Percentiles rank a stretch among this genome's conserved stretches.
These are phyloP conservation scores for Corythornis vintsioides DNA, from an alignment of 2,113 vertebrate species.

Conservation along the genomic window DNA sequence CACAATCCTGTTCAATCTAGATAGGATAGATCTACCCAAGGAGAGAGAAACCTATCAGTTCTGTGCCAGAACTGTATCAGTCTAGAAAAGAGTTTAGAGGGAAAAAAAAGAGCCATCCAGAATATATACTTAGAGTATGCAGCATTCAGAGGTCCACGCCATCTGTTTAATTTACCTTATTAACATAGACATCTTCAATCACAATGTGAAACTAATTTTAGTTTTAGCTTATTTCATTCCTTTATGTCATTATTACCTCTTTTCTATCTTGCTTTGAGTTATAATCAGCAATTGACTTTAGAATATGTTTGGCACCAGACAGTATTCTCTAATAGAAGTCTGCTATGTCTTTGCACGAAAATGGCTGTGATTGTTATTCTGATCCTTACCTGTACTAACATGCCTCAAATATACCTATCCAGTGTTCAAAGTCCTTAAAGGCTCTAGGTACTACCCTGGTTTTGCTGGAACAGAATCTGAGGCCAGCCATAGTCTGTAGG, in stretches of 20 bases:
- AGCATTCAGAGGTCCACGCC: neutral
- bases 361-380: neutral
- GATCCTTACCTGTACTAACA: neutral
- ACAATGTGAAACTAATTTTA: neutral
- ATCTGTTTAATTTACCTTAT: neutral
- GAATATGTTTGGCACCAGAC: neutral
- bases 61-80: accelerated
- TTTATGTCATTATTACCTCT: neutral
- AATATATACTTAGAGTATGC: neutral
- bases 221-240: neutral
- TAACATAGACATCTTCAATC: neutral
- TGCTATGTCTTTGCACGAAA: neutral
- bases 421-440: neutral
- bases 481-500: neutral
- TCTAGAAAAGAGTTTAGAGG: neutral
- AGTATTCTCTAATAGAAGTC: neutral
- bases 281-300: neutral
- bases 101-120: neutral
- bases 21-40: neutral
- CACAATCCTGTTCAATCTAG: neutral
- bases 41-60: neutral
- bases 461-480: neutral
- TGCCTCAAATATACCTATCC: neutral
- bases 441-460: neutral
- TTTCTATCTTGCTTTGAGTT: neutral